These are phyloP conservation scores for Apteryx owenii DNA, from an alignment of 2,113 vertebrate genomes.

Conservation along the genomic window DNA sequence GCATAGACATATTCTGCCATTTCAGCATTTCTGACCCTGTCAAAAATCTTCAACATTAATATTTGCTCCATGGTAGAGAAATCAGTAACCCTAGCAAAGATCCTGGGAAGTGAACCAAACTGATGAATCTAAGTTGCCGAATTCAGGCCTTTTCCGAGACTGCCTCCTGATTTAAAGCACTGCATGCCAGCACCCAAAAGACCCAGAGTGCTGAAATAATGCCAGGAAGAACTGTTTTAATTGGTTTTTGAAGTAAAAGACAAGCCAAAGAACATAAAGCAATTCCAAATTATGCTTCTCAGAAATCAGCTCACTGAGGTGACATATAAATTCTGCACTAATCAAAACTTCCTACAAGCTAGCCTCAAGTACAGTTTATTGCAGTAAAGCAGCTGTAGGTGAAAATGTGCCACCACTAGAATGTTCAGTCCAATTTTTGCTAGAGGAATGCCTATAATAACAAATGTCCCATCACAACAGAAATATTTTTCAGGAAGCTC, in stretches of 20 bases:
- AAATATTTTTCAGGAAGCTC: conserved; percentile 53
- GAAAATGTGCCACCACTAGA: conserved; percentile 11
- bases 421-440: background rate
- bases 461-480: conserved; percentile 17
- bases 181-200: background rate
- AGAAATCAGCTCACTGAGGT: background rate
- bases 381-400: background rate
- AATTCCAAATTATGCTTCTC: background rate
- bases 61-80: background rate
- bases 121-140: background rate
- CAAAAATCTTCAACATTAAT: background rate
- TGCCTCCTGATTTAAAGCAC: background rate
- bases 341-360: background rate
- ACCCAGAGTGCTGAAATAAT: background rate
- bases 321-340: background rate
- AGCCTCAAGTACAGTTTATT: background rate
- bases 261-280: conserved; percentile 18
- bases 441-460: conserved; percentile 30
- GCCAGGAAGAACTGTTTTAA: conserved; percentile 6
- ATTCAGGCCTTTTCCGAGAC: background rate
- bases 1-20: background rate
- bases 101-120: background rate
- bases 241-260: background rate
- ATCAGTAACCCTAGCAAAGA: background rate
- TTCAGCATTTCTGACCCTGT: background rate